Percentiles rank a stretch among this genome's conserved stretches.
These are phyloP conservation scores for Teinopalpus imperialis DNA, from an alignment of 2,888 invertebrate genomes.

Conservation along the genomic window DNA sequence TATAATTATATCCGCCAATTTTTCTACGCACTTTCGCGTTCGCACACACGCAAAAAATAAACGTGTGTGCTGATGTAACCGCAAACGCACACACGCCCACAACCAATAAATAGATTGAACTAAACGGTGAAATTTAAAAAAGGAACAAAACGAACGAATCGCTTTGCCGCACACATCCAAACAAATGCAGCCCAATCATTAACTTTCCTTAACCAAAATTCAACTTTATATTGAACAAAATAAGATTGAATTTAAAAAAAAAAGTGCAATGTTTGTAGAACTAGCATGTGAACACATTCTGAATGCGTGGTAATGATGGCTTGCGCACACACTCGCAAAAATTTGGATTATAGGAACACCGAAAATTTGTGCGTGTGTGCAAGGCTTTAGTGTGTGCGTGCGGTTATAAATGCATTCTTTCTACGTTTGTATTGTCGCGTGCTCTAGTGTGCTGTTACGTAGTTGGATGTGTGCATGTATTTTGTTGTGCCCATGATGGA, in stretches of 20 bases:
- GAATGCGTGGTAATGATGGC: slow-evolving; percentile 67
- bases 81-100: slow-evolving; percentile 62
- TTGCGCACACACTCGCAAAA: slow-evolving; percentile 49
- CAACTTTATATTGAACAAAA: slow-evolving; percentile 27
- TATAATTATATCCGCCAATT: slow-evolving; percentile 67
- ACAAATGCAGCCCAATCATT: slow-evolving; percentile 76
- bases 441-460: slow-evolving; percentile 44
- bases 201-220: slow-evolving; percentile 38
- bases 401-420: slow-evolving; percentile 61
- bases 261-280: slow-evolving; percentile 48
- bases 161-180: slow-evolving; percentile 60
- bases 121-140: slow-evolving; percentile 83
- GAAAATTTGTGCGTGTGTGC: slow-evolving; percentile 49
- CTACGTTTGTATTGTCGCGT: slow-evolving; percentile 49
- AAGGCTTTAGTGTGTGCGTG: slow-evolving; percentile 45
- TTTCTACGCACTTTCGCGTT: slow-evolving; percentile 77
- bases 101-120: slow-evolving; percentile 82
- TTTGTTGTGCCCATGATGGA: slow-evolving; percentile 73
- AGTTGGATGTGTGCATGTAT: slow-evolving; percentile 51
- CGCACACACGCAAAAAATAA: slow-evolving; percentile 42
- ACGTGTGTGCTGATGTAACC: slow-evolving; percentile 49
- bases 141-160: slow-evolving; percentile 79
- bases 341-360: slow-evolving; percentile 78
- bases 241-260: slow-evolving; percentile 45
- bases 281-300: slow-evolving; percentile 69